Percentiles rank a stretch among this genome's conserved stretches.
Conservation (phyloP, 2,113 vertebrate species). For the Alosa alosa region DNA sequence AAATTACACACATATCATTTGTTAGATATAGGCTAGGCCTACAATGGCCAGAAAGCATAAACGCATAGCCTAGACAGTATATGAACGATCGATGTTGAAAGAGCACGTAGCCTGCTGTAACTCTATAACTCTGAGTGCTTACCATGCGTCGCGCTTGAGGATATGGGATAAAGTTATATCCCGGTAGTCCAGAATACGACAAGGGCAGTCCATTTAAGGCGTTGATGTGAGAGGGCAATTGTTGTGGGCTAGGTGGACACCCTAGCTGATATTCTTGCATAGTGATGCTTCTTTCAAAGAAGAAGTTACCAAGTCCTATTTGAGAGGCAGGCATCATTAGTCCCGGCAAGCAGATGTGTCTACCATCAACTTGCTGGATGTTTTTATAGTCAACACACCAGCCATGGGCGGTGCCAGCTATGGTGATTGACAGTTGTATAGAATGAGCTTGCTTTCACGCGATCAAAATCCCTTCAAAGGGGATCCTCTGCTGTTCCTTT, state of each 20-base stretch:
- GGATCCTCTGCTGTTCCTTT: slow-evolving; percentile 73
- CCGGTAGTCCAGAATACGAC: slow-evolving; percentile 70
- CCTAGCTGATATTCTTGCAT: slow-evolving; percentile 72
- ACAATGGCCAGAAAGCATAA: too few relatives aligned
- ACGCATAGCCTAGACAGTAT: too few relatives aligned
- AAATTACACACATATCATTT: neutral
- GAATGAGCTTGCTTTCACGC: slow-evolving; percentile 67
- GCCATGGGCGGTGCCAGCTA: slow-evolving; percentile 39
- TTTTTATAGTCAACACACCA: slow-evolving; percentile 54
- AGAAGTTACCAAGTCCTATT: slow-evolving; percentile 70
- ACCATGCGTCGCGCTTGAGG: slow-evolving; percentile 68
- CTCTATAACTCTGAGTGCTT: slow-evolving; percentile 36
- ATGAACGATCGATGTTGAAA: neutral
- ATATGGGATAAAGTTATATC: slow-evolving; percentile 74
- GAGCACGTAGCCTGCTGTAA: neutral
- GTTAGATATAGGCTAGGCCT: neutral
- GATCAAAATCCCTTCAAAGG: slow-evolving; percentile 78
- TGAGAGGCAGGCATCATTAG: slow-evolving; percentile 73
- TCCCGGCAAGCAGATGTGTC: slow-evolving; percentile 42
- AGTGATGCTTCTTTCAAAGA: slow-evolving; percentile 66
- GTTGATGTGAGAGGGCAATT: slow-evolving; percentile 63
- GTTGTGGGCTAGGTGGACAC: slow-evolving; percentile 57
- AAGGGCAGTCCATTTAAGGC: slow-evolving; percentile 67
- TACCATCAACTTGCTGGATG: slow-evolving; percentile 4
- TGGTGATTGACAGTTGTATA: slow-evolving; percentile 66